Conservation (phyloP, 2,888 invertebrate species). For the Euphydryas editha region DNA sequence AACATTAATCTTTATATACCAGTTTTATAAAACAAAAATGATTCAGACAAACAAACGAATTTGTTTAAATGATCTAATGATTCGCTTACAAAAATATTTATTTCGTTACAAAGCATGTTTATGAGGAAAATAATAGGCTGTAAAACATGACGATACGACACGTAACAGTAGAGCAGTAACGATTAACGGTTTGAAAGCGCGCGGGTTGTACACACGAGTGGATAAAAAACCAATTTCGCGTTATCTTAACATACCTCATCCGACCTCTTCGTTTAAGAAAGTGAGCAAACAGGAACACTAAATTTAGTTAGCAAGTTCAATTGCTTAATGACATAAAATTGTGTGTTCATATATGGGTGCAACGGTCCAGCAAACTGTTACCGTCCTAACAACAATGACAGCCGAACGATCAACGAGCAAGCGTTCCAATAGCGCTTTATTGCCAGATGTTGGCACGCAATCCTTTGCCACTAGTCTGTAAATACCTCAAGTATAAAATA, state of each 20-base stretch:
- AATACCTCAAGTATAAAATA: constrained; percentile 43
- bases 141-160: too few species aligned
- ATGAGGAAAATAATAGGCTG: too few species aligned
- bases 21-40: too few species aligned
- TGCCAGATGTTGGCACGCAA: constrained; percentile 46
- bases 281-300: constrained; percentile 3
- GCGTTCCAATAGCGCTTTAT: constrained; percentile 62
- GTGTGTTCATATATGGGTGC: constrained; percentile 18
- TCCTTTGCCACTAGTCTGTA: constrained; percentile 50
- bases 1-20: too few species aligned
- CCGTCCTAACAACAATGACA: constrained; percentile 66
- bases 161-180: too few species aligned
- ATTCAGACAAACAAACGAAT: too few species aligned
- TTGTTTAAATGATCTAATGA: too few species aligned
- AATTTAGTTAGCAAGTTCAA: background rate
- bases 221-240: background rate
- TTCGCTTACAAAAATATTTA: too few species aligned
- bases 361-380: constrained; percentile 51
- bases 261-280: constrained; percentile 2
- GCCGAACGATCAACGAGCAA: constrained; percentile 74
- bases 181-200: too few species aligned
- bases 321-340: constrained; percentile 20
- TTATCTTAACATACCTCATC: background rate
- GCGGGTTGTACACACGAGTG: too few species aligned
- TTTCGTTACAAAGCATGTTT: too few species aligned